Base-by-base conservation (phyloP, 2,888 invertebrate species). In the Nomada goodeniana region DNA sequence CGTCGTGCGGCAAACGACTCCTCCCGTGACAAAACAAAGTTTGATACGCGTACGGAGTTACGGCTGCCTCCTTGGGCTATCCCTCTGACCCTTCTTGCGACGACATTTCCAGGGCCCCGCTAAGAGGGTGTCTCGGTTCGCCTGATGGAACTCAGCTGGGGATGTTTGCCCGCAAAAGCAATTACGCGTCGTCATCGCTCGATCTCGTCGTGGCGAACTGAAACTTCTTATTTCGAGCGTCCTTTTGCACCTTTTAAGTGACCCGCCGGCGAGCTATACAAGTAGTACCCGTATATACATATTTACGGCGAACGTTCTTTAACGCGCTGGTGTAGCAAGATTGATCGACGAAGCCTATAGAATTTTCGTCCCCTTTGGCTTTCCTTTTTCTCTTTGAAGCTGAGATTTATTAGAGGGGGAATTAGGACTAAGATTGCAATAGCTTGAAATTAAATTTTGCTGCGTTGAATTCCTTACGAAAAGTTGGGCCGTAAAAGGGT, bases 101-200 rank as follows among this genome's bases (percentile, higher is more conserved):
- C 42, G 11, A 23, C 23, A 23, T 52, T 15, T 47, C 71, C 47
- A 29, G 63, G 13, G 65, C 57, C 69, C 80, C 29, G 68, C 85
- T 47, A 78, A 71, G 74, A 73, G 53, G 50, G 63, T 36, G 47
- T 47, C 53, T 44, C 64, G 60, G 76, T 65, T 72, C 47, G 72
- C 59, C 68, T 42, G 71, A 75, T 70, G 71, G 59, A 83, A 84
- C 76, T 84, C 57, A 20, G 23, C 57, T 57, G 61, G 52, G 77
- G 83, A 86, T 91, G 91, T 91, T 92, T 92, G 91, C 91, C 88
- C 90, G 89, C 88, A 87, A 91, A 91, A 91, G 90, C 91, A 92
- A 93, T 92, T 92, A 92, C 89, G 85, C 80, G 81, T 82, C 83
- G 83, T 86, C 83, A 73, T 84, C 78, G 68, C 71, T 73, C 76